These are phyloP conservation scores for Anser brachyrhynchus DNA, from an alignment of 2,113 vertebrate genomes.

Conservation along the genomic window DNA sequence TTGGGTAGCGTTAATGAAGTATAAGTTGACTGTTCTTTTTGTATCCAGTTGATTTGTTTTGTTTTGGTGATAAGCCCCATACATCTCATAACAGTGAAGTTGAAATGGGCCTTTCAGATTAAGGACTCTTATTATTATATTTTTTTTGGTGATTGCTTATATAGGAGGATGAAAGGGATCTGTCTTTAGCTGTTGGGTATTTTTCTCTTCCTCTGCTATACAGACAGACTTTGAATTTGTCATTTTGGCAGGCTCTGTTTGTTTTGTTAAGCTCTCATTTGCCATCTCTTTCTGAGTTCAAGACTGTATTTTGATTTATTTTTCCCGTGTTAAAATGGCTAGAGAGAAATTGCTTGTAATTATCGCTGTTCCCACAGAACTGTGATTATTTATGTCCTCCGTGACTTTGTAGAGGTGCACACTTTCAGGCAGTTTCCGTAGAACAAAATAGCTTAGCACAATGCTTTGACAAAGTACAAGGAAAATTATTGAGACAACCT, in stretches of 20 bases:
- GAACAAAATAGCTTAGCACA: not conserved
- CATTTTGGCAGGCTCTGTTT: not conserved
- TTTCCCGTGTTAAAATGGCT: not conserved
- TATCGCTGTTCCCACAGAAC: too few relatives aligned
- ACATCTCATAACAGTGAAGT: not conserved
- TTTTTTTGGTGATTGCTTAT: not conserved
- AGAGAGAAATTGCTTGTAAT: not conserved
- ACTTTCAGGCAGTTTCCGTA: not conserved
- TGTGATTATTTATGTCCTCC: not conserved
- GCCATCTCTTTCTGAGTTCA: not conserved
- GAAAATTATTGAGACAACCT: not conserved
- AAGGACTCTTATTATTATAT: not conserved
- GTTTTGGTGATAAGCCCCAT: not conserved
- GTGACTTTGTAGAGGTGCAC: not conserved
- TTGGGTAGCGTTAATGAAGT: not conserved
- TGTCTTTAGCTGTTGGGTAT: not conserved
- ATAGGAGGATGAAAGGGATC: not conserved
- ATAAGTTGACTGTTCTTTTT: not conserved
- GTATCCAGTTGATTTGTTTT: not conserved
- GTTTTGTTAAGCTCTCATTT: not conserved
- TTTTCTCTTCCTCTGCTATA: not conserved
- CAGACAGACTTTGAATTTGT: not conserved
- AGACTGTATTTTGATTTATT: not conserved
- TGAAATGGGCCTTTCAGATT: constrained; percentile 1
- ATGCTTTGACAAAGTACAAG: not conserved